Base-by-base conservation (phyloP, 2,113 vertebrate genomes). In the Rhadina sibilatrix region DNA sequence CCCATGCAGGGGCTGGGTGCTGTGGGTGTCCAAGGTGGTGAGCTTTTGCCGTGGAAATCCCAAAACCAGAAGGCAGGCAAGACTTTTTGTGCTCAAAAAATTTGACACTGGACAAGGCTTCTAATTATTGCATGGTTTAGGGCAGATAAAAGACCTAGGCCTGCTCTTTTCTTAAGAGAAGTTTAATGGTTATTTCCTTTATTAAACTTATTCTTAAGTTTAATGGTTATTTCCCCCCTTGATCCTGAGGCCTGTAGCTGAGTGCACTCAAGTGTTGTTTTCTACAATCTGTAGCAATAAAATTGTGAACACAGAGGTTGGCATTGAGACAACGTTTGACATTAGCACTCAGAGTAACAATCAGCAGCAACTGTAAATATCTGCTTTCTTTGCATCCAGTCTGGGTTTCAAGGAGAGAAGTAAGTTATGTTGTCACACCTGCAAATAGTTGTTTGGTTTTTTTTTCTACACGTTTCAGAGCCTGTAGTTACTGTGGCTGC, bases 161-260 rank as follows among this genome's bases (percentile, higher is more conserved):
- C 63, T 5, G 15, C 25, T 28, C 18, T 77, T 83, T 74, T 70
- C 27, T 31, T n/a, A n/a, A n/a, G n/a, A n/a, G n/a, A n/a, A n/a
- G 22, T 21, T 44, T 38, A 46, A 27, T 44, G 4, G n/a, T n/a
- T n/a, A n/a, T n/a, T n/a, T n/a, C n/a, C n/a, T n/a, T n/a, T n/a
- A n/a, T n/a, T n/a, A n/a, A n/a, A n/a, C n/a, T n/a, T n/a, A n/a
- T n/a, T n/a, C n/a, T n/a, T n/a, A n/a, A n/a, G n/a, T n/a, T n/a
- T n/a, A n/a, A n/a, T n/a, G n/a, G n/a, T 2, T 1, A 9, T 3
- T 37, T 25, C 7, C 15, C 2, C 0, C 47, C 4, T 10, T 17
- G 2, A 79, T 63, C 15, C 15, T 40, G 22, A 85, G 28, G 11
- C 21, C 44, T 11, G 2, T 18, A n/a, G 3, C 30, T 56, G 47